These are phyloP conservation scores for Agrilus mali DNA, from an alignment of 2,888 invertebrate genomes.

Conservation along the genomic window DNA sequence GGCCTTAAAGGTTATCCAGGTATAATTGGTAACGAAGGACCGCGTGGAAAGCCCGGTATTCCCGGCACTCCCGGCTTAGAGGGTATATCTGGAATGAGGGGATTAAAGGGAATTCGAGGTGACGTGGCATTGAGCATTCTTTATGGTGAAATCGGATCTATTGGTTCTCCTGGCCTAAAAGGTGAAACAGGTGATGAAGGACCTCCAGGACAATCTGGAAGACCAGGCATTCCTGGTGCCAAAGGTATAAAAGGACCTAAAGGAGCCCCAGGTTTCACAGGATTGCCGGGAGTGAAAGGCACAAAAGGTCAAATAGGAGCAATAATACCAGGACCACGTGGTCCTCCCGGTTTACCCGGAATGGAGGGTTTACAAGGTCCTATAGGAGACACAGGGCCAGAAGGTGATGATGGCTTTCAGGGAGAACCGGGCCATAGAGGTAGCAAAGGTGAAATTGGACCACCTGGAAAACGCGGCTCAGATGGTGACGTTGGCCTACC, in stretches of 20 bases:
- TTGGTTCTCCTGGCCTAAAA: conserved; percentile 29
- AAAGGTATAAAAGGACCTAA: conserved; percentile 27
- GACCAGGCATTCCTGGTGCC: conserved; percentile 25
- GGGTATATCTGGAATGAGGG: conserved; percentile 28
- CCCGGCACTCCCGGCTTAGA: conserved; percentile 23
- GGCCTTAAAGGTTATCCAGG: conserved; percentile 61
- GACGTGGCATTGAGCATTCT: conserved; percentile 40
- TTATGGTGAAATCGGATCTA: conserved; percentile 33
- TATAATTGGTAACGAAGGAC: conserved; percentile 51
- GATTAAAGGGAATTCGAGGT: conserved; percentile 41
- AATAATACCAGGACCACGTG: conserved; percentile 24
- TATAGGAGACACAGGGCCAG: conserved; percentile 29
- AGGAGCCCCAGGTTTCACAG: conserved; percentile 28
- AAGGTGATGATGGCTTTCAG: conserved; percentile 22
- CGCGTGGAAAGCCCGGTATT: conserved; percentile 38
- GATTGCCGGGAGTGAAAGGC: conserved; percentile 19
- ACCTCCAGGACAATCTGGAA: conserved; percentile 28
- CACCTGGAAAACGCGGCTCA: conserved; percentile 13
- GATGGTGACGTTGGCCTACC: conserved; percentile 17
- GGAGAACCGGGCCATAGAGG: conserved; percentile 26
- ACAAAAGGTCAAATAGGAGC: conserved; percentile 27
- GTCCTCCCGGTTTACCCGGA: conserved; percentile 30
- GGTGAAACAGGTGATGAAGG: conserved; percentile 31
- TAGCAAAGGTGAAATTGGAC: conserved; percentile 25
- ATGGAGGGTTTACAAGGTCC: conserved; percentile 23